These are phyloP conservation scores for Armadillidium nasatum DNA, from an alignment of 1,140 invertebrate species.

Conservation along the genomic window DNA sequence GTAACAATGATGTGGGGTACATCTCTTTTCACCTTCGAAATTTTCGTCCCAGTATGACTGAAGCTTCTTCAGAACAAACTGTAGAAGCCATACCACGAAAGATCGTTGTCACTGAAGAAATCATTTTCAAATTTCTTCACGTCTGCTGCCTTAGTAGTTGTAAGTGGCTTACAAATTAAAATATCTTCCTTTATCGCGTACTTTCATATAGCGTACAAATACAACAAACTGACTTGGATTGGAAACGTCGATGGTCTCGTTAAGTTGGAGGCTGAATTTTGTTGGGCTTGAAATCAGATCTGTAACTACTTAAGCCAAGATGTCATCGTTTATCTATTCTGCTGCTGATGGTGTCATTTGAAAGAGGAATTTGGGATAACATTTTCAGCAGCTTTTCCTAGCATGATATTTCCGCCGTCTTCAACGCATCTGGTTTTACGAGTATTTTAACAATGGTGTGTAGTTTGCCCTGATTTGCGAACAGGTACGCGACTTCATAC, in stretches of 20 bases:
- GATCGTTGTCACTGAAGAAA: conserved; percentile 36
- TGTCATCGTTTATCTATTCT: conserved; percentile 27
- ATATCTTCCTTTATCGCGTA: conserved; percentile 30
- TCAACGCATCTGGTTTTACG: conserved; percentile 24
- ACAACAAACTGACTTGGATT: conserved; percentile 17
- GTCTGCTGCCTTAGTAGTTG: conserved; percentile 30
- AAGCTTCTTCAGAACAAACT: conserved; percentile 34
- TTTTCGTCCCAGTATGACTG: conserved; percentile 28
- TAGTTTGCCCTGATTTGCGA: conserved; percentile 30
- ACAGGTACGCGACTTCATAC: conserved; percentile 26
- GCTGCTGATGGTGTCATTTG: conserved; percentile 30
- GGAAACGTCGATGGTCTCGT: conserved; percentile 18
- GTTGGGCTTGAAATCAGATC: conserved; percentile 29
- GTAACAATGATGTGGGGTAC: conserved; percentile 23
- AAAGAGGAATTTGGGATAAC: conserved; percentile 33
- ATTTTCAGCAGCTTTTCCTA: conserved; percentile 31
- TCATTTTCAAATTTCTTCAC: conserved; percentile 34
- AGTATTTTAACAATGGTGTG: conserved; percentile 27
- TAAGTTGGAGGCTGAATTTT: conserved; percentile 26
- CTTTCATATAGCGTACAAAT: conserved; percentile 29
- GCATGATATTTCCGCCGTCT: conserved; percentile 32
- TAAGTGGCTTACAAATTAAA: conserved; percentile 36
- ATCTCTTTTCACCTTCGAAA: conserved; percentile 34
- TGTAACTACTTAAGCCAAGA: conserved; percentile 30
- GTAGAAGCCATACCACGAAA: conserved; percentile 31